Evolutionary conservation across 2,797 vertebrate species (phyloP).

Genomic region (Echeneis naucrates): DNA sequence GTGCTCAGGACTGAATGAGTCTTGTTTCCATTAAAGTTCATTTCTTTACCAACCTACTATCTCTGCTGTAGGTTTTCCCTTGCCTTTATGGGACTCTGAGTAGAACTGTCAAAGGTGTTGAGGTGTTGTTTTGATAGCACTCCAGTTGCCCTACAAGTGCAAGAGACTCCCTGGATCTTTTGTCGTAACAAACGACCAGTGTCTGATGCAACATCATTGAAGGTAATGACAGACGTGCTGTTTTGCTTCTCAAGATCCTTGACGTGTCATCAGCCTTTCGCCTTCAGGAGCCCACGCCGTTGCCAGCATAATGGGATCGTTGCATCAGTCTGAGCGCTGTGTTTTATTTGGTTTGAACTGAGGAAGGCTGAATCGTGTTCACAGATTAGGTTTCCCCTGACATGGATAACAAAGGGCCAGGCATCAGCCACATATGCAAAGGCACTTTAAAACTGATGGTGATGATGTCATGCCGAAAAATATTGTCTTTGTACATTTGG

Average conservation of each 20-base stretch:
- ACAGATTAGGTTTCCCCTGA: conserved; percentile 74
- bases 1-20: conserved; percentile 15
- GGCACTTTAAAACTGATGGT: conserved; percentile 62
- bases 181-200: conserved; percentile 33
- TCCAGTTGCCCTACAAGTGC: conserved; percentile 5
- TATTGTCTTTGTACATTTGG: conserved; percentile 33
- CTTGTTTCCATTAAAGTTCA: conserved; percentile 4
- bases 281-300: conserved; percentile 10
- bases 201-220: conserved; percentile 23
- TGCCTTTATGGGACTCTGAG: conserved; percentile 48
- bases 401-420: conserved; percentile 57
- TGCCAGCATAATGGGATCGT: conserved; percentile 13
- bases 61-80: conserved; percentile 17
- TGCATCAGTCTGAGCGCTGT: conserved; percentile 27
- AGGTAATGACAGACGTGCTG: conserved; percentile 40
- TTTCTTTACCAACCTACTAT: conserved; percentile 35
- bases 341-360: conserved; percentile 33
- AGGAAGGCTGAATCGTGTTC: conserved; percentile 77
- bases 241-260: conserved; percentile 23
- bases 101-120: not conserved
- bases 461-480: conserved; percentile 60
- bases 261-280: conserved; percentile 16
- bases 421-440: conserved; percentile 54
- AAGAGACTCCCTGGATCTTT: conserved; percentile 18
- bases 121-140: conserved; percentile 50